Percentiles rank a stretch among this genome's conserved stretches.
Evolutionary conservation across 2,113 vertebrate species (phyloP).

Genomic region (Psephotus haematonotus): DNA sequence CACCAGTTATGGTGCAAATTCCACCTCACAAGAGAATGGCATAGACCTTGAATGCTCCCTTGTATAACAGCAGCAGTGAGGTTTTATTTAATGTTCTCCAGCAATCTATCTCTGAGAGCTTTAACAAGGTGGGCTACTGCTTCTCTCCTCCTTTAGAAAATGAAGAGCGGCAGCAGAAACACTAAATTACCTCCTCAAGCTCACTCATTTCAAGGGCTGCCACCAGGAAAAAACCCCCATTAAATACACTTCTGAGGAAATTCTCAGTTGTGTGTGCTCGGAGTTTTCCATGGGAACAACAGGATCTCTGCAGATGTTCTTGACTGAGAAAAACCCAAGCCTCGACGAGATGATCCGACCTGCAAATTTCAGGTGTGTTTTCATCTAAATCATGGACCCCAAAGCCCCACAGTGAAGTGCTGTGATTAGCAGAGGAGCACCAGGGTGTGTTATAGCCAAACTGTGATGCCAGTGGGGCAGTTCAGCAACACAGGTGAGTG

Average conservation of each 20-base stretch:
- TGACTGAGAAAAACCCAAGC: background rate
- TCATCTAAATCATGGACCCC: background rate
- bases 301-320: background rate
- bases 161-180: background rate
- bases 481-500: fast-evolving
- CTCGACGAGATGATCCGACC: background rate
- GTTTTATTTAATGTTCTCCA: slow-evolving; percentile 27
- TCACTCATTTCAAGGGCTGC: background rate
- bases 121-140: slow-evolving; percentile 4
- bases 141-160: background rate
- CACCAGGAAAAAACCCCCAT: background rate
- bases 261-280: background rate
- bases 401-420: background rate
- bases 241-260: background rate
- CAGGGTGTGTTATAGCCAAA: background rate
- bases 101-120: background rate
- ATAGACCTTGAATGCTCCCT: background rate
- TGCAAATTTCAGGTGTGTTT: background rate
- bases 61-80: background rate
- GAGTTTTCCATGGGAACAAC: background rate
- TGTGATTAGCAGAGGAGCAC: background rate
- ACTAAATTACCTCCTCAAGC: background rate
- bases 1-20: background rate
- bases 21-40: background rate
- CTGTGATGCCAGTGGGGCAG: background rate